phyloP scores from a whole-genome alignment of 1,140 invertebrate genomes.

The Lutraria rhynchaena region DNA sequence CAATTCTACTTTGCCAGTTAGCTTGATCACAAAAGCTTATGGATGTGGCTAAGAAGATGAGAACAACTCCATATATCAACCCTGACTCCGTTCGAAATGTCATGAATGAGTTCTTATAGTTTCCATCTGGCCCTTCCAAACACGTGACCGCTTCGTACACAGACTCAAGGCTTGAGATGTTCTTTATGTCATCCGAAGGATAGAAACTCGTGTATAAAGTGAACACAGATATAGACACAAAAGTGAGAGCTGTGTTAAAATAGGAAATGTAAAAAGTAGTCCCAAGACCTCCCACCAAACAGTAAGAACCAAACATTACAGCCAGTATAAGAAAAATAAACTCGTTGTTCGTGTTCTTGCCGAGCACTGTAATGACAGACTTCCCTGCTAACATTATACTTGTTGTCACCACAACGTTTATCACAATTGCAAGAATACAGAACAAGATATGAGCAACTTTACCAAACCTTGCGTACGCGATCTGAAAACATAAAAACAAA shows the following conservation, averaged over 20 bases:
- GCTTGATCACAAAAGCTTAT: constrained; percentile 82
- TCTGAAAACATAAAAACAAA: constrained; percentile 64
- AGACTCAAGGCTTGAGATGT: constrained; percentile 54
- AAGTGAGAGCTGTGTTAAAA: constrained; percentile 81
- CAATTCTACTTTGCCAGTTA: constrained; percentile 77
- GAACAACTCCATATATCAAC: constrained; percentile 74
- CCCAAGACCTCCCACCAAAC: constrained; percentile 81
- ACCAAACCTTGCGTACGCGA: constrained; percentile 80
- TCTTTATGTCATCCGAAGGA: constrained; percentile 32
- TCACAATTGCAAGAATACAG: constrained; percentile 78
- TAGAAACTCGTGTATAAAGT: constrained; percentile 64
- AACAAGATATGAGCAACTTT: constrained; percentile 77
- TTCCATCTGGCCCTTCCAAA: constrained; percentile 73
- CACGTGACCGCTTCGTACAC: constrained; percentile 71
- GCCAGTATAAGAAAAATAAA: constrained; percentile 73
- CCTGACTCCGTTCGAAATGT: constrained; percentile 64
- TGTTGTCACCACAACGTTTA: constrained; percentile 77
- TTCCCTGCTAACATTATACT: constrained; percentile 70
- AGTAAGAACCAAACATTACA: constrained; percentile 79
- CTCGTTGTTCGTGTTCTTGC: constrained; percentile 71
- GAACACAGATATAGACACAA: constrained; percentile 71
- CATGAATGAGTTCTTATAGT: constrained; percentile 73
- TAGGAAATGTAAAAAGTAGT: constrained; percentile 82
- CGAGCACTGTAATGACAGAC: constrained; percentile 65
- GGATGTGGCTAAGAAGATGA: constrained; percentile 75